Percentiles rank a stretch among this genome's conserved stretches.
phyloP scores from a whole-genome alignment of 2,888 invertebrate species.

The Meiosimyza decipiens region DNA sequence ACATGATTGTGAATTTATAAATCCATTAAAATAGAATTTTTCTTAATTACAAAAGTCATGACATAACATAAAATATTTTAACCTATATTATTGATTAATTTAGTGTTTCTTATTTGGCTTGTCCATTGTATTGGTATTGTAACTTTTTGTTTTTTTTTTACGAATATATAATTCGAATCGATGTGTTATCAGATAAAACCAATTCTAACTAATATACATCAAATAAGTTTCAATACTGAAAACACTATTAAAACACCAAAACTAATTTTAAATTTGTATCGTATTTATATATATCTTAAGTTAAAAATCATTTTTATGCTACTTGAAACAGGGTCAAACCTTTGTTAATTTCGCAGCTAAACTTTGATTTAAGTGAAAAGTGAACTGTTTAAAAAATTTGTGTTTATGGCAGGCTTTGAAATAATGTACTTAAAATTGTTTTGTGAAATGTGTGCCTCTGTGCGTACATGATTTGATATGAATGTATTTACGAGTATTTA shows the following conservation, averaged over 20 bases:
- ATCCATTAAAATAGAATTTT: background rate
- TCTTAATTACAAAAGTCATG: too few species aligned
- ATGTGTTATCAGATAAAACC: background rate
- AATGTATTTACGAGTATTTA: too few species aligned
- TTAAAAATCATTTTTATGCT: too few species aligned
- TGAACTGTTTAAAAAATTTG: too few species aligned
- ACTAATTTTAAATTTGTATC: slow-evolving; percentile 34
- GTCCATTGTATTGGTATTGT: too few species aligned
- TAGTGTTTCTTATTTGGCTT: background rate
- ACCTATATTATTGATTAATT: background rate
- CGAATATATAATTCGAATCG: background rate
- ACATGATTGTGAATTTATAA: slow-evolving; percentile 63
- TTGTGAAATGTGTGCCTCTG: background rate
- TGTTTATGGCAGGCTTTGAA: background rate
- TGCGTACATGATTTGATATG: too few species aligned
- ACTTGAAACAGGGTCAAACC: too few species aligned
- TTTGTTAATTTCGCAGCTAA: too few species aligned
- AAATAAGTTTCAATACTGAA: too few species aligned
- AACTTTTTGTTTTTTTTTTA: slow-evolving; percentile 2
- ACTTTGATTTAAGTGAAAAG: too few species aligned
- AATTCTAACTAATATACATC: too few species aligned
- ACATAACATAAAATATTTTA: background rate
- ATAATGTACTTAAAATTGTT: background rate
- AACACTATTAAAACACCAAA: slow-evolving; percentile 33
- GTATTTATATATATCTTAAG: too few species aligned